phyloP scores from a whole-genome alignment of 2,888 invertebrate genomes.

The Apodemia zela region DNA sequence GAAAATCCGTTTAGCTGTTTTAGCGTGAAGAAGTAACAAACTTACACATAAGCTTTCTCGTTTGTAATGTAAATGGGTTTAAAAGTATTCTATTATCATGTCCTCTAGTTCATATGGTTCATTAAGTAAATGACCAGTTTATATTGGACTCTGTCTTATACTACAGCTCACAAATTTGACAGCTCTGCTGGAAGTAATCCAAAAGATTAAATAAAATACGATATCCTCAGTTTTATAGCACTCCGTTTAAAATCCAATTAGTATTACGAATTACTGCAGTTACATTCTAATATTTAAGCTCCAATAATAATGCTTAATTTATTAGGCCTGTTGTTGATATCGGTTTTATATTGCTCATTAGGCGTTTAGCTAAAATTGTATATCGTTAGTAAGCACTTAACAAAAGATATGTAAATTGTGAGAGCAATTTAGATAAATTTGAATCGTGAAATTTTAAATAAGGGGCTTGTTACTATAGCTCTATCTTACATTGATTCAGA shows the following conservation, averaged over 20 bases:
- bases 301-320: neutral
- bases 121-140: too few relatives aligned
- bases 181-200: too few relatives aligned
- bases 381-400: constrained; percentile 14
- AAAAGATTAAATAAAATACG: neutral
- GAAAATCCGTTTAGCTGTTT: too few relatives aligned
- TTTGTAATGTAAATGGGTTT: too few relatives aligned
- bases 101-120: too few relatives aligned
- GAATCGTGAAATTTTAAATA: constrained; percentile 60
- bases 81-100: too few relatives aligned
- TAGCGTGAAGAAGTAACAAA: too few relatives aligned
- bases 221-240: neutral
- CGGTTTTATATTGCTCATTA: constrained; percentile 19
- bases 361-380: constrained; percentile 21
- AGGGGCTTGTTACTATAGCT: constrained; percentile 38
- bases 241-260: neutral
- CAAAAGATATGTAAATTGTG: constrained; percentile 19
- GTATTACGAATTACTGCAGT: neutral
- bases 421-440: constrained; percentile 15
- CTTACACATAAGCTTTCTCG: too few relatives aligned
- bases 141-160: too few relatives aligned
- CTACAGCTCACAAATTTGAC: too few relatives aligned
- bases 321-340: constrained; percentile 12
- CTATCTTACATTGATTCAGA: constrained; percentile 20
- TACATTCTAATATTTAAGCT: neutral